phyloP scores from a whole-genome alignment of 2,888 invertebrate genomes.

The Alsophila aescularia region DNA sequence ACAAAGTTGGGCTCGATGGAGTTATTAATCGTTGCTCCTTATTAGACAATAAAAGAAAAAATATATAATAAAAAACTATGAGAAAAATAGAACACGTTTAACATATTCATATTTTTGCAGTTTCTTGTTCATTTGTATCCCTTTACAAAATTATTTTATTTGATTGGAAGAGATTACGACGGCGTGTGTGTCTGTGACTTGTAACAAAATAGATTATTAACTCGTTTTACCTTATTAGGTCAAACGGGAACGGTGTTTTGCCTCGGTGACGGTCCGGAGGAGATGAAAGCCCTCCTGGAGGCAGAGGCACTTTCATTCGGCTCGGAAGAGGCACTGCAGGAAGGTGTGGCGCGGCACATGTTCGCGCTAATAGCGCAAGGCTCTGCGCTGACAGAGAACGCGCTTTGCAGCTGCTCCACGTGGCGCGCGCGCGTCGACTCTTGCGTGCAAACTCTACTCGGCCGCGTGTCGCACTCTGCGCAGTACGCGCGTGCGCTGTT shows the following conservation, averaged over 20 bases:
- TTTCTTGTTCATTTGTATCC: too few species aligned
- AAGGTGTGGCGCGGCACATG: slow-evolving; percentile 56
- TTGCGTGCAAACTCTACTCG: slow-evolving; percentile 51
- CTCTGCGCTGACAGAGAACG: slow-evolving; percentile 29
- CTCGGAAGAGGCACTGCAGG: slow-evolving; percentile 51
- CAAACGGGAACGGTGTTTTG: slow-evolving; percentile 61
- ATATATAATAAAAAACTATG: too few species aligned
- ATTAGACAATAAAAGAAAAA: too few species aligned
- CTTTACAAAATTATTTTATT: too few species aligned
- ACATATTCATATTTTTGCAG: too few species aligned
- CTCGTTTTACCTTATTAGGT: slow-evolving; percentile 35
- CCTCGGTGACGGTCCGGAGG: slow-evolving; percentile 56
- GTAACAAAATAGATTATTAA: not conserved
- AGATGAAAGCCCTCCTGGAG: slow-evolving; percentile 45
- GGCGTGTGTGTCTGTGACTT: too few species aligned
- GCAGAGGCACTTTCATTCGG: slow-evolving; percentile 43
- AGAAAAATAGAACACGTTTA: too few species aligned
- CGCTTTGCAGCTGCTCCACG: slow-evolving; percentile 26
- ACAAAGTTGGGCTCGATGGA: too few species aligned
- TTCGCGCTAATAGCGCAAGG: slow-evolving; percentile 47
- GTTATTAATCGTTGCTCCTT: too few species aligned
- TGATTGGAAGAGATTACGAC: too few species aligned
- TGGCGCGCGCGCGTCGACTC: slow-evolving; percentile 48
- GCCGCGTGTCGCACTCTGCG: slow-evolving; percentile 54
- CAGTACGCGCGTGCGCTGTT: slow-evolving; percentile 57